Conservation (phyloP, 2,797 vertebrate species). For the Meriones psammophilus region DNA sequence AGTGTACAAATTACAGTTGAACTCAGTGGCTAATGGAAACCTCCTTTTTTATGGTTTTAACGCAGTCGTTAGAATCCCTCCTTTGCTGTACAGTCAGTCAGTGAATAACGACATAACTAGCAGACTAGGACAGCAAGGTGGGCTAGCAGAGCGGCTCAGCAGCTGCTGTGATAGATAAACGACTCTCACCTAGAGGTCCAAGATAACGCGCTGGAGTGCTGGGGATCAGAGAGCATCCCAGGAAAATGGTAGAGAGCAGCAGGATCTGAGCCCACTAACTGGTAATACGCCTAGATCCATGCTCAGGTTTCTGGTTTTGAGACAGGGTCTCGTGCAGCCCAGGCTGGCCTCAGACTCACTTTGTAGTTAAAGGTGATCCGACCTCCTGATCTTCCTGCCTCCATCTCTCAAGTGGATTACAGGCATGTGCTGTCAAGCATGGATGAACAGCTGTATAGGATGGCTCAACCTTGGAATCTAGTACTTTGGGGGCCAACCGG, state of each 20-base stretch:
- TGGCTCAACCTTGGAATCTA: not conserved
- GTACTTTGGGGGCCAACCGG: not conserved
- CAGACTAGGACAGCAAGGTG: slow-evolving; percentile 44
- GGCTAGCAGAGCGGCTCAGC: not conserved
- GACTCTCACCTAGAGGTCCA: not conserved
- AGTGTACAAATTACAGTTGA: slow-evolving; percentile 21
- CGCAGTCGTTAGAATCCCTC: not conserved
- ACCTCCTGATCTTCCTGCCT: not conserved
- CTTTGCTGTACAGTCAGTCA: not conserved
- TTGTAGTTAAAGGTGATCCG: not conserved
- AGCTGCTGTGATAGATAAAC: not conserved
- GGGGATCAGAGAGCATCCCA: not conserved
- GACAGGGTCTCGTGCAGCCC: not conserved
- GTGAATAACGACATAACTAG: not conserved
- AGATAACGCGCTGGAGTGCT: not conserved
- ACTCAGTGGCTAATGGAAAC: not conserved
- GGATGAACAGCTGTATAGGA: not conserved
- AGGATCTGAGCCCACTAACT: slow-evolving; percentile 10
- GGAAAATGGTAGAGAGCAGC: slow-evolving; percentile 25
- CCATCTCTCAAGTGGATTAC: not conserved
- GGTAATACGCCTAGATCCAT: not conserved
- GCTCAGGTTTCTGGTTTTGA: not conserved
- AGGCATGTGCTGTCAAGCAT: not conserved
- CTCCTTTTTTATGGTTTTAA: slow-evolving; percentile 1
- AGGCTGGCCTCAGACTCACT: not conserved